Evolutionary conservation across 2,797 vertebrate genomes (phyloP).

Genomic region (Oryzias dopingdopingensis): DNA sequence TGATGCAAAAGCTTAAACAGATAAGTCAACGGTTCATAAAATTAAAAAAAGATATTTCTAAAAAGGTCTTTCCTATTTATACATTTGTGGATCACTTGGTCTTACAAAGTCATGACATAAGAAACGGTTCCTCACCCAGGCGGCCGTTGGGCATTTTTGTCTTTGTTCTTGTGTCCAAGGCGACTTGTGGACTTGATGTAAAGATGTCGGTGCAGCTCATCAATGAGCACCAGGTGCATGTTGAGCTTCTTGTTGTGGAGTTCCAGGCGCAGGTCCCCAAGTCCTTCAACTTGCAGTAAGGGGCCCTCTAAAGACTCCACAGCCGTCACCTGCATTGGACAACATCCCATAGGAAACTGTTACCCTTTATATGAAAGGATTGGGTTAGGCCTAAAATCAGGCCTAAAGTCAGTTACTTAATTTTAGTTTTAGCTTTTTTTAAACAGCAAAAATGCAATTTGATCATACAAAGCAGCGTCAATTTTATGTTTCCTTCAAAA

Average conservation of each 20-base stretch:
- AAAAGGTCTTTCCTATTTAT: no score
- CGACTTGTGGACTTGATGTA: slow-evolving; percentile 96
- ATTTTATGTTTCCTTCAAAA: no score
- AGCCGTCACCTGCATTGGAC: slow-evolving; percentile 84
- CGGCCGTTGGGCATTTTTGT: slow-evolving; percentile 77
- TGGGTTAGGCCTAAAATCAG: no score
- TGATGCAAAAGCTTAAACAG: neutral
- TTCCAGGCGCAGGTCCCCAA: slow-evolving; percentile 93
- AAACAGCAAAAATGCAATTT: no score
- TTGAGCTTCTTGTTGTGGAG: slow-evolving; percentile 98
- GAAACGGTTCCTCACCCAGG: slow-evolving; percentile 52
- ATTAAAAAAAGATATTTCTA: neutral
- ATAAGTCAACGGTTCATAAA: neutral
- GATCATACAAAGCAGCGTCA: no score
- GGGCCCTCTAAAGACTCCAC: slow-evolving; percentile 92
- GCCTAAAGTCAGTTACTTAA: no score
- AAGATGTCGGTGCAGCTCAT: slow-evolving; percentile 93
- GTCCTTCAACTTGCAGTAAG: slow-evolving; percentile 92
- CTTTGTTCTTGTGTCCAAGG: slow-evolving; percentile 85
- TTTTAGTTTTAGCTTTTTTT: no score
- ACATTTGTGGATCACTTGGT: neutral
- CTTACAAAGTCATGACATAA: neutral
- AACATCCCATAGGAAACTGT: neutral
- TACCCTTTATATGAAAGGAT: neutral
- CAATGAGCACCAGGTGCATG: slow-evolving; percentile 93